These are phyloP conservation scores for Maccullochella peelii DNA, from an alignment of 2,113 vertebrate genomes.

Conservation along the genomic window DNA sequence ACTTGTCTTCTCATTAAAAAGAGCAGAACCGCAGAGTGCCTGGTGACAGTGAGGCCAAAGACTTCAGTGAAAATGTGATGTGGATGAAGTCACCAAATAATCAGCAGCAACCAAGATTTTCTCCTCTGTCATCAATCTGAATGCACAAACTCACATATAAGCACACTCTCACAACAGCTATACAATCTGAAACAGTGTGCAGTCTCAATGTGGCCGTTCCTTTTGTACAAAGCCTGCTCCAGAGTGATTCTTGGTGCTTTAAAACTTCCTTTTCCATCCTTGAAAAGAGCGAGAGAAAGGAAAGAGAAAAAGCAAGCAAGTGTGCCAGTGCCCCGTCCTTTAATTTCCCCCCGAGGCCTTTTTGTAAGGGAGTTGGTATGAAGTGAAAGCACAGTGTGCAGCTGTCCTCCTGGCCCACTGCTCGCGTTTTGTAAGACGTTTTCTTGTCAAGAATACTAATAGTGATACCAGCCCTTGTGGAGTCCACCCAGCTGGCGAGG, in stretches of 20 bases:
- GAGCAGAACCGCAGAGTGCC: slow-evolving; percentile 34
- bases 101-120: slow-evolving; percentile 34
- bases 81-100: slow-evolving; percentile 37
- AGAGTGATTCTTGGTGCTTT: slow-evolving; percentile 61
- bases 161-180: slow-evolving; percentile 32
- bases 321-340: slow-evolving; percentile 79
- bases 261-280: slow-evolving; percentile 64
- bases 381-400: slow-evolving; percentile 82
- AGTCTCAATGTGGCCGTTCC: slow-evolving; percentile 50
- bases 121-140: slow-evolving; percentile 56
- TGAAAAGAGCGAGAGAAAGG: slow-evolving; percentile 66
- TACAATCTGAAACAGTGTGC: slow-evolving; percentile 39
- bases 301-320: slow-evolving; percentile 62
- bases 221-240: slow-evolving; percentile 52
- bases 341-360: slow-evolving; percentile 74
- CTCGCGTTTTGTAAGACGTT: slow-evolving; percentile 72
- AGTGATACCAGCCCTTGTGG: slow-evolving; percentile 65
- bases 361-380: slow-evolving; percentile 69
- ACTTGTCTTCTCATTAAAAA: slow-evolving; percentile 61
- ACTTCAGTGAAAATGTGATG: slow-evolving; percentile 12
- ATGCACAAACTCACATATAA: slow-evolving; percentile 52
- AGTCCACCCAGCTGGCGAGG: slow-evolving; percentile 75
- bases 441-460: slow-evolving; percentile 80
- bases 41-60: slow-evolving; percentile 21
- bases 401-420: slow-evolving; percentile 77